Percentiles rank a stretch among this genome's conserved stretches.
Conservation (phyloP, 2,888 invertebrate genomes). For the Drosophila barbarae region DNA sequence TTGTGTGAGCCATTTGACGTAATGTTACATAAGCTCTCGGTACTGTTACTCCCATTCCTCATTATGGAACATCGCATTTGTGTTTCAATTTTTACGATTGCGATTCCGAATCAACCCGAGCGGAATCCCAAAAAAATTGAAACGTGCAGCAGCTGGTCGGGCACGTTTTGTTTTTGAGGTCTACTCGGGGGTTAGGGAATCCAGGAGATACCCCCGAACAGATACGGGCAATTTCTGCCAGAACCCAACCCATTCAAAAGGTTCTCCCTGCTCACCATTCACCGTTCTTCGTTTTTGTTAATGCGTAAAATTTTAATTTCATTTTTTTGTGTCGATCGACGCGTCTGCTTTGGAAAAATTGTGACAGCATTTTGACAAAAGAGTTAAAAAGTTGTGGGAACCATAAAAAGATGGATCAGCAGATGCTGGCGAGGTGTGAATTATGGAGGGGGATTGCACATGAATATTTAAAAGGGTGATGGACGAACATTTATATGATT, state of each 20-base stretch:
- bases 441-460: constrained; percentile 20
- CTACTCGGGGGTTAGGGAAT: constrained; percentile 32
- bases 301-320: constrained; percentile 71
- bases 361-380: constrained; percentile 66
- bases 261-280: constrained; percentile 5
- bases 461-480: constrained; percentile 9
- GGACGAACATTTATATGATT: constrained; percentile 4
- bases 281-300: constrained; percentile 36
- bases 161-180: constrained; percentile 48
- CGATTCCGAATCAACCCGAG: constrained; percentile 39
- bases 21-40: constrained; percentile 71
- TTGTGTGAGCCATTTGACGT: constrained; percentile 76
- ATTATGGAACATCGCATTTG: constrained; percentile 63
- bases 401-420: constrained; percentile 23
- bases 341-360: constrained; percentile 53
- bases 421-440: constrained; percentile 60
- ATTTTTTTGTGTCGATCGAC: constrained; percentile 46
- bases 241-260: constrained; percentile 49
- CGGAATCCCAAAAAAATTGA: constrained; percentile 35
- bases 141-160: constrained; percentile 65
- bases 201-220: constrained; percentile 34
- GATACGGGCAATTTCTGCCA: constrained; percentile 68
- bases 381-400: constrained; percentile 72
- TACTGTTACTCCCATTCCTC: constrained; percentile 37
- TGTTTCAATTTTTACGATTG: constrained; percentile 64